A percentile compares a stretch with the other conserved stretches of the same genome.
phyloP scores from a whole-genome alignment of 2,113 vertebrate genomes.

The Sinocyclocheilus rhinocerous region DNA sequence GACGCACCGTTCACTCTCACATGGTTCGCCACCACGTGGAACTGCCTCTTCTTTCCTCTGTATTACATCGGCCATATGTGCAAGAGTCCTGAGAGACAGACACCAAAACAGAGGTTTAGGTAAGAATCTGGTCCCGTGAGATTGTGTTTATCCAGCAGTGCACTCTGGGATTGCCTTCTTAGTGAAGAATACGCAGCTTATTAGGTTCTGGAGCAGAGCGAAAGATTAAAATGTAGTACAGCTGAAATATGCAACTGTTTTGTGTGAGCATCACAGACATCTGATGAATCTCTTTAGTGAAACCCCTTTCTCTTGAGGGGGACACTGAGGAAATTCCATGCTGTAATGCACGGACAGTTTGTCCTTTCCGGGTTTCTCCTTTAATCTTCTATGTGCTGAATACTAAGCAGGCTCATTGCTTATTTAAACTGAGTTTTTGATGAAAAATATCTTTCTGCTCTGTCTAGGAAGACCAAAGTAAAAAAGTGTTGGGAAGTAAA shows the following conservation, averaged over 20 bases:
- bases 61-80: constrained; percentile 90
- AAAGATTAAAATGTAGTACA: neutral
- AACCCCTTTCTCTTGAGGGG: constrained; percentile 9
- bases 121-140: constrained; percentile 63
- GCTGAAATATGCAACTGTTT: neutral
- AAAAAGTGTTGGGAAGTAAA: neutral
- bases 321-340: constrained; percentile 27
- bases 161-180: neutral
- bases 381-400: constrained; percentile 47
- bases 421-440: constrained; percentile 37
- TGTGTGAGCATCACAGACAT: neutral
- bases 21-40: constrained; percentile 97
- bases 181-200: neutral
- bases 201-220: neutral
- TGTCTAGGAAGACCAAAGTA: neutral
- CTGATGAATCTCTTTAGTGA: neutral
- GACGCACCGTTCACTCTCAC: constrained; percentile 94
- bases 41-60: constrained; percentile 93
- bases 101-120: constrained; percentile 91
- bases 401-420: constrained; percentile 54
- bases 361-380: constrained; percentile 8
- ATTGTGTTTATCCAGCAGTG: constrained; percentile 11
- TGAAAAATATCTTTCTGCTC: neutral
- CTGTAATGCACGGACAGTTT: constrained; percentile 3
- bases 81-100: constrained; percentile 89